These are phyloP conservation scores for Trididemnum nubilum DNA, from an alignment of 23 tunicate genomes.

Conservation along the genomic window DNA sequence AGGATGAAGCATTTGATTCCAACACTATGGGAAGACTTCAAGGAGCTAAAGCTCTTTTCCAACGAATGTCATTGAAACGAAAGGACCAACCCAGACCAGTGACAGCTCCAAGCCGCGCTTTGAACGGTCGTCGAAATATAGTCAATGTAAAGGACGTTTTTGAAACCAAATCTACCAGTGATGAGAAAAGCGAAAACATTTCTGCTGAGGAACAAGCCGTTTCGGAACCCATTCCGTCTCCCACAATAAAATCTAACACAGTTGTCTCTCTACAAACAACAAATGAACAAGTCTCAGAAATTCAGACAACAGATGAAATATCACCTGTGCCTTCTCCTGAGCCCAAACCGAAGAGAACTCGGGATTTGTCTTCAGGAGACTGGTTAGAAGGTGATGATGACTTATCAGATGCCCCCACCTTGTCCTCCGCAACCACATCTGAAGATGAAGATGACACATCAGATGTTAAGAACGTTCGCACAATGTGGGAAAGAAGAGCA, in stretches of 20 bases:
- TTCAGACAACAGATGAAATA: neutral
- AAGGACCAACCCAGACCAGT: neutral
- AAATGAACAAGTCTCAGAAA: neutral
- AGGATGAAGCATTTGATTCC: slow-evolving; percentile 63
- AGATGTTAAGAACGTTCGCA: neutral
- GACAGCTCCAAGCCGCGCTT: neutral
- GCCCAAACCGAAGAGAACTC: neutral
- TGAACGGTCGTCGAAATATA: neutral
- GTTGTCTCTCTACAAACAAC: neutral
- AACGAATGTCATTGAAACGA: slow-evolving; percentile 56
- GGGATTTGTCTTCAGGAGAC: slow-evolving; percentile 8
- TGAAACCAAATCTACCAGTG: slow-evolving; percentile 10
- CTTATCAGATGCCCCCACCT: slow-evolving; percentile 1
- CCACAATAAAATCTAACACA: slow-evolving; percentile 7
- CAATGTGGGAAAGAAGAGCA: slow-evolving; percentile 23
- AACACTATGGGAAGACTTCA: slow-evolving; percentile 62
- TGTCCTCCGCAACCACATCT: slow-evolving; percentile 10
- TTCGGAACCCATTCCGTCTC: neutral
- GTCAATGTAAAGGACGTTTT: slow-evolving; percentile 23
- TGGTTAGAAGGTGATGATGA: slow-evolving; percentile 24
- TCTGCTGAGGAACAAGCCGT: neutral
- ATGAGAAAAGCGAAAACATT: neutral
- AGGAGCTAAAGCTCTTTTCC: slow-evolving; percentile 88
- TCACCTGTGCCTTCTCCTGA: neutral
- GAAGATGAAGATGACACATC: slow-evolving; percentile 26